Percentiles rank a stretch among this genome's conserved stretches.
These are phyloP conservation scores for Drosophila macrospina DNA, from an alignment of 2,888 invertebrate genomes.

Conservation along the genomic window DNA sequence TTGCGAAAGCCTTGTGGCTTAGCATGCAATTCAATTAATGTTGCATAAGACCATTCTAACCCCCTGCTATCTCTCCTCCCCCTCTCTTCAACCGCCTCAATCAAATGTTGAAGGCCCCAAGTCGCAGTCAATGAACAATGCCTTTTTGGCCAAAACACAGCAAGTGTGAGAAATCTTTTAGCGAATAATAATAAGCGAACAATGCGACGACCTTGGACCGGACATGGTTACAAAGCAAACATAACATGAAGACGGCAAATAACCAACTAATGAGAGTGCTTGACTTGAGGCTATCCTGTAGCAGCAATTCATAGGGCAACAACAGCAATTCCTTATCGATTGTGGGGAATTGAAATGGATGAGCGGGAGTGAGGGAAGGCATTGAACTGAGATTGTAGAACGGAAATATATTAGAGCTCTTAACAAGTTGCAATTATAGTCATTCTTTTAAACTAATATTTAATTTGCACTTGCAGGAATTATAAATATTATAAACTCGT, in stretches of 20 bases:
- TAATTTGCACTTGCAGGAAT: too few relatives aligned
- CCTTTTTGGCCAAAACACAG: conserved; percentile 3
- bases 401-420: too few relatives aligned
- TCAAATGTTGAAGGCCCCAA: conserved; percentile 1
- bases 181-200: conserved; percentile 52
- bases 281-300: conserved; percentile 23
- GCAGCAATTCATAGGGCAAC: conserved; percentile 10
- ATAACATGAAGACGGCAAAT: conserved; percentile 23
- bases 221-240: conserved; percentile 54
- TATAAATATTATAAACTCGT: too few relatives aligned
- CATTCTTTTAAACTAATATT: too few relatives aligned
- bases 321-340: background rate
- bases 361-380: too few relatives aligned
- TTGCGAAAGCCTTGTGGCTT: conserved; percentile 46
- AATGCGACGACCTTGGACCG: conserved; percentile 50
- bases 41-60: conserved; percentile 66
- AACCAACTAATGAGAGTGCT: conserved; percentile 18
- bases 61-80: background rate
- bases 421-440: too few relatives aligned
- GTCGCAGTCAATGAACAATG: conserved; percentile 18
- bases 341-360: background rate
- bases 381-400: background rate
- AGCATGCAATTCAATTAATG: conserved; percentile 76
- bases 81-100: too few relatives aligned
- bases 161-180: conserved; percentile 44